Base-by-base conservation (phyloP, 2,797 vertebrate genomes). In the Sparus aurata region DNA sequence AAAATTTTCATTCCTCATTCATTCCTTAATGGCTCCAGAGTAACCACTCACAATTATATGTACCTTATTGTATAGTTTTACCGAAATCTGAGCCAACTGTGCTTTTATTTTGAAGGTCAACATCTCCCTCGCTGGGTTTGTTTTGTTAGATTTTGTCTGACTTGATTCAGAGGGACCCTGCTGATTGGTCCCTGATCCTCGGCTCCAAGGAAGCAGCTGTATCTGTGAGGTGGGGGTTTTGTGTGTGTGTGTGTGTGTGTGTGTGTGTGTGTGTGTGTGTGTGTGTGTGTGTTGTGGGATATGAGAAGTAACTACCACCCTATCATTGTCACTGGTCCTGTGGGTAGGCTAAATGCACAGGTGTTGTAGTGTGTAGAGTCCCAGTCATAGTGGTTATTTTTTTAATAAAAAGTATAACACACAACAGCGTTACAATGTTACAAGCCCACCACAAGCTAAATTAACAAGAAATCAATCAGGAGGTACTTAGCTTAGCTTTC, bases 91-190 rank as follows among this genome's bases (percentile, higher is more conserved):
- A 17, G 18, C 7, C 1, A 15, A 30, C 2, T 2, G 5, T 45
- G 73, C 62, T 85, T 85, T 92, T 90, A 88, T 88, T 92, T 79
- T 91, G 89, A 81, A 92, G 70, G 59, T 8, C 16, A 1, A 12
- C 1, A 0, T 30, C 0, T 73, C 53, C 18, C 5, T 49, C 2
- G 77, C 59, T 43, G 25, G 16, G 59, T 74, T n/a, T 10, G 43
- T 62, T 23, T 12, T n/a, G 9, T 49, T 22, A 74, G 4, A 11
- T 17, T 79, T 22, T 77, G 22, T 69, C 4, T 23, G 58, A 63
- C 83, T 90, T 89, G 64, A 86, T 72, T 58, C 16, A 11, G 23
- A 7, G 3, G 20, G 43, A 23, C 73, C 41, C 58, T 63, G 77
- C 77, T 89, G 85, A 88, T 79, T 90, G 84, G 79, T 84, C 84